A percentile compares a stretch with the other conserved stretches of the same genome.
Evolutionary conservation across 2,797 vertebrate genomes (phyloP).

Genomic region (Anguilla anguilla): DNA sequence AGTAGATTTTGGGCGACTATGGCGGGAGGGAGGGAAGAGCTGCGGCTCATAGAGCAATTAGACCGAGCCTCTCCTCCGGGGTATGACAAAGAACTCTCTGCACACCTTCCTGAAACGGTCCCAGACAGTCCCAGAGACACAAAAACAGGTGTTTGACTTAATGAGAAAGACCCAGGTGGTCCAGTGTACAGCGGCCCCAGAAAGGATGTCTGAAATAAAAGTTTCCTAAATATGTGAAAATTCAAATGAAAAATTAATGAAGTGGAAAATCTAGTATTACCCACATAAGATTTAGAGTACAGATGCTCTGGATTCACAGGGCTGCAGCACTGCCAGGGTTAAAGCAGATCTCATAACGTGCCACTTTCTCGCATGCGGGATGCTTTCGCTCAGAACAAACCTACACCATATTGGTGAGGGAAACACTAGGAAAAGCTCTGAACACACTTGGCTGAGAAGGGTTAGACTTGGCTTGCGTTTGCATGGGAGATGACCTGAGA

Average conservation of each 20-base stretch:
- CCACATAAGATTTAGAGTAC: background rate
- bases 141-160: constrained; percentile 5
- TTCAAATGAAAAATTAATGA: constrained; percentile 6
- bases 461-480: too few species aligned
- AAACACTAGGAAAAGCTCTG: too few species aligned
- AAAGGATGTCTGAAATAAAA: constrained; percentile 9
- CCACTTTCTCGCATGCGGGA: too few species aligned
- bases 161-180: constrained; percentile 2
- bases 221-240: background rate
- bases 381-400: too few species aligned
- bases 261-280: background rate
- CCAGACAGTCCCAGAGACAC: background rate
- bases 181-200: background rate
- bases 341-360: too few species aligned
- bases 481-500: background rate
- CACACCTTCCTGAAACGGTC: background rate
- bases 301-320: background rate
- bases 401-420: too few species aligned
- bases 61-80: background rate
- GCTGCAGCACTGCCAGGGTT: background rate
- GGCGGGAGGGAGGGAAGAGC: background rate
- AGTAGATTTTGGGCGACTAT: background rate
- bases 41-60: constrained; percentile 4
- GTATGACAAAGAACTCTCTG: background rate
- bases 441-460: too few species aligned